A percentile compares a stretch with the other conserved stretches of the same genome.
These are phyloP conservation scores for Drosophila rubida DNA, from an alignment of 2,888 invertebrate species.

Conservation along the genomic window DNA sequence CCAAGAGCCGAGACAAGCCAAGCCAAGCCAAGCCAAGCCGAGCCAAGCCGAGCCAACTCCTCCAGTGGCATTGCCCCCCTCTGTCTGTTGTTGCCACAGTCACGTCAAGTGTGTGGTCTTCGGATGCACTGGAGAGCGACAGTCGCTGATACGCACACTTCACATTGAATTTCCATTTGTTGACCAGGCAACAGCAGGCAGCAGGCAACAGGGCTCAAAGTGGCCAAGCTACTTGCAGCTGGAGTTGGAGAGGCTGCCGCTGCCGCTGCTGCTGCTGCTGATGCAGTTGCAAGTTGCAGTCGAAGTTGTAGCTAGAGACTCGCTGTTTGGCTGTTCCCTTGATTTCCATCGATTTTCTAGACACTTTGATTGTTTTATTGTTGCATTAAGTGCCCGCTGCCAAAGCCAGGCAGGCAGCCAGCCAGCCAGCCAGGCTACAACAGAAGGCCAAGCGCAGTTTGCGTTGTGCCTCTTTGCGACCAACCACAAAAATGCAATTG, in stretches of 20 bases:
- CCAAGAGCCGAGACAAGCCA: slow-evolving; percentile 31
- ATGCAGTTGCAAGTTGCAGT: slow-evolving; percentile 18
- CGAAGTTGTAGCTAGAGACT: slow-evolving; percentile 13
- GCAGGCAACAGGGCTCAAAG: slow-evolving; percentile 50
- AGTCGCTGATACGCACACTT: slow-evolving; percentile 79
- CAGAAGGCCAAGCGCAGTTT: slow-evolving; percentile 13
- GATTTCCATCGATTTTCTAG: slow-evolving; percentile 81
- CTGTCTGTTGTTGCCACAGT: slow-evolving; percentile 11
- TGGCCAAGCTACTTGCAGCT: slow-evolving; percentile 59
- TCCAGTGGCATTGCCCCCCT: not conserved
- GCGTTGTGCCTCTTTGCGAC: slow-evolving; percentile 45
- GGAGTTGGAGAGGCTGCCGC: slow-evolving; percentile 26
- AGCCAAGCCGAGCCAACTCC: no score
- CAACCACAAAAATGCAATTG: slow-evolving; percentile 78
- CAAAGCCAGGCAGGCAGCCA: not conserved
- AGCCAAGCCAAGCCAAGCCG: no score
- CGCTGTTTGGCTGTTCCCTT: slow-evolving; percentile 58
- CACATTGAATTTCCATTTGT: slow-evolving; percentile 78
- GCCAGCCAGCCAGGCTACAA: slow-evolving; percentile 4
- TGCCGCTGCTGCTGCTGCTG: slow-evolving; percentile 8
- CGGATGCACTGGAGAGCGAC: slow-evolving; percentile 74
- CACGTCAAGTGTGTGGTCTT: slow-evolving; percentile 74
- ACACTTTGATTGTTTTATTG: slow-evolving; percentile 80
- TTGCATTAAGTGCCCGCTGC: slow-evolving; percentile 73
- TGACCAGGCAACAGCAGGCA: slow-evolving; percentile 25